A percentile compares a stretch with the other conserved stretches of the same genome.
Evolutionary conservation across 2,113 vertebrate genomes (phyloP).

Genomic region (Phrynocephalus versicolor): DNA sequence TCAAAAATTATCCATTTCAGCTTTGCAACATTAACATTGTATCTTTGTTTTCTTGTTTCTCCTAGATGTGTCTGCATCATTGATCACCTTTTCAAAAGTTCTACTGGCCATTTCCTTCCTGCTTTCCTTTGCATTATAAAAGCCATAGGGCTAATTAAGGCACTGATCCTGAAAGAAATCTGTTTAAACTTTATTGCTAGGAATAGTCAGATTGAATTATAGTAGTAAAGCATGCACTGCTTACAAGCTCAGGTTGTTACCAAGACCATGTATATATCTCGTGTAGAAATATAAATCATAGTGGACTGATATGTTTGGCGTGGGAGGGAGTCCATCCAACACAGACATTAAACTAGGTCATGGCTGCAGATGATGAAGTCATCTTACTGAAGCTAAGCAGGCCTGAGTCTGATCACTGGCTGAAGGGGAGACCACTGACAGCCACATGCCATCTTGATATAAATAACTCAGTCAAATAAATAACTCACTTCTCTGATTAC

Average conservation of each 20-base stretch:
- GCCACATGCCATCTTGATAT: neutral
- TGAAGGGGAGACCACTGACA: neutral
- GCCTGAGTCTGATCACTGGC: neutral
- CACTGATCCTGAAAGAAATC: neutral
- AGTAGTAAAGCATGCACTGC: neutral
- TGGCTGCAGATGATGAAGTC: neutral
- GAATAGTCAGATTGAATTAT: neutral
- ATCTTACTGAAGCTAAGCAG: neutral
- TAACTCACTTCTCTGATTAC: neutral
- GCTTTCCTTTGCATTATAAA: neutral
- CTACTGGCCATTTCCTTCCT: neutral
- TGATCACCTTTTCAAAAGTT: slow-evolving; percentile 1
- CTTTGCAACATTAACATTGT: neutral
- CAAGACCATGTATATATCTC: neutral
- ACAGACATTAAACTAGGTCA: neutral
- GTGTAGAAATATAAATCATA: neutral
- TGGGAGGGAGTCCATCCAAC: neutral
- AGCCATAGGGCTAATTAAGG: neutral
- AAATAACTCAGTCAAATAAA: neutral
- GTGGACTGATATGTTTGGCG: too few relatives aligned
- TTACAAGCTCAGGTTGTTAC: neutral
- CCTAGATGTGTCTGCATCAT: neutral
- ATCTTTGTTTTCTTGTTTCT: neutral
- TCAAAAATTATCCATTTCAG: neutral
- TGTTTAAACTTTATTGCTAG: slow-evolving; percentile 8